Percentiles rank a stretch among this genome's conserved stretches.
Evolutionary conservation across 2,797 vertebrate species (phyloP).

Genomic region (Poeciliopsis presidionis): DNA sequence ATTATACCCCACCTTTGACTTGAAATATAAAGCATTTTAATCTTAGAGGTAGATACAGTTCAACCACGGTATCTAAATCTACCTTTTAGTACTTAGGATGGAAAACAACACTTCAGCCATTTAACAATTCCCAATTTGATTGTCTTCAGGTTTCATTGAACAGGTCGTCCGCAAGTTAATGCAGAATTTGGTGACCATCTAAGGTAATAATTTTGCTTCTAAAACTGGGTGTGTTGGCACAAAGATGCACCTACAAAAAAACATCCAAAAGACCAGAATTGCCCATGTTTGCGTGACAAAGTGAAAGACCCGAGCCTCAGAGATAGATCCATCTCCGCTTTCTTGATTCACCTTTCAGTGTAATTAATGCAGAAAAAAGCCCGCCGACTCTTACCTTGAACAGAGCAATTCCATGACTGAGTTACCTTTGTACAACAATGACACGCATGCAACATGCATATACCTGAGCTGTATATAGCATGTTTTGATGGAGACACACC

Average conservation of each 20-base stretch:
- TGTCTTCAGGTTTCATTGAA: neutral
- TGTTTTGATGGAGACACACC: conserved; percentile 52
- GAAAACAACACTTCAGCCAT: neutral
- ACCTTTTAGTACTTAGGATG: neutral
- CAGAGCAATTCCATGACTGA: conserved; percentile 41
- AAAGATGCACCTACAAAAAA: neutral
- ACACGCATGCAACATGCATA: conserved; percentile 57
- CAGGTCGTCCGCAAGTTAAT: neutral
- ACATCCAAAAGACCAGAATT: neutral
- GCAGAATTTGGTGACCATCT: neutral
- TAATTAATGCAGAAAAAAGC: conserved; percentile 9
- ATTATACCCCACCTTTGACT: neutral
- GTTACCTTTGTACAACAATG: conserved; percentile 39
- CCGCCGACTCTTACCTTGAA: conserved; percentile 55
- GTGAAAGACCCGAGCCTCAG: conserved; percentile 6
- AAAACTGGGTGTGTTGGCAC: neutral
- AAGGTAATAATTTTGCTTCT: neutral
- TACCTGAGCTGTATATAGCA: conserved; percentile 53
- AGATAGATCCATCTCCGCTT: conserved; percentile 18
- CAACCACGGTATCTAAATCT: neutral
- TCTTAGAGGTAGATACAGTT: neutral
- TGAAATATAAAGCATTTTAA: neutral
- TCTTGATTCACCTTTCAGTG: conserved; percentile 12
- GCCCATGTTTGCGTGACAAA: neutral
- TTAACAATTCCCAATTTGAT: neutral